Percentiles rank a stretch among this genome's conserved stretches.
These are phyloP conservation scores for Orthosia gothica DNA, from an alignment of 2,888 invertebrate genomes.

Conservation along the genomic window DNA sequence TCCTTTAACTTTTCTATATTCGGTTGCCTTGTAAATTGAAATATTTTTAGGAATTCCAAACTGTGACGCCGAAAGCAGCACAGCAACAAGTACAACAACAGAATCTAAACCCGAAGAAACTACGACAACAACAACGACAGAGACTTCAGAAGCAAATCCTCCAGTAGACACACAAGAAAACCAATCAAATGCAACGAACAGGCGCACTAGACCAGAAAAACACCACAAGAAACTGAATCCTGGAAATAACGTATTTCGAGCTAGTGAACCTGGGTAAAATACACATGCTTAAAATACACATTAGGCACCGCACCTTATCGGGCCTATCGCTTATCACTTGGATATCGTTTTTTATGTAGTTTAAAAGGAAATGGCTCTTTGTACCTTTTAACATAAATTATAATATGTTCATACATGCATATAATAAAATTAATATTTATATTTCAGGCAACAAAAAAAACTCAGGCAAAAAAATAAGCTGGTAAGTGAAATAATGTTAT, in stretches of 20 bases:
- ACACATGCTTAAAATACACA: too few species aligned
- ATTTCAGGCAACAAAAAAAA: slow-evolving; percentile 40
- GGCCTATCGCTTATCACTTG: background rate
- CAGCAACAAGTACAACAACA: slow-evolving; percentile 1
- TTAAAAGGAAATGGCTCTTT: background rate
- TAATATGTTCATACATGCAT: background rate
- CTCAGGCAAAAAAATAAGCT: slow-evolving; percentile 19
- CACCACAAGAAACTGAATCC: background rate
- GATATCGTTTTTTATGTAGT: background rate
- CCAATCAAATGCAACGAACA: background rate
- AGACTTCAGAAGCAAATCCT: background rate
- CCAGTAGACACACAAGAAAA: background rate
- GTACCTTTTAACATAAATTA: background rate
- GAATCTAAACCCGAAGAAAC: too few species aligned
- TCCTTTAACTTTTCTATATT: background rate
- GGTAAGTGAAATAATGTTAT: slow-evolving; percentile 36
- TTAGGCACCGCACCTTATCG: too few species aligned
- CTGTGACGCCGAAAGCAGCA: slow-evolving; percentile 9
- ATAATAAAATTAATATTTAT: background rate
- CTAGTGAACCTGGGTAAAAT: slow-evolving; percentile 26
- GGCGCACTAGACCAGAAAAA: slow-evolving; percentile 41
- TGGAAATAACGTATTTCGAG: background rate
- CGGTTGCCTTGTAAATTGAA: background rate
- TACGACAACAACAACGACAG: too few species aligned
- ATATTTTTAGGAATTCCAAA: slow-evolving; percentile 23